A percentile compares a stretch with the other conserved stretches of the same genome.
Conservation (phyloP, 2,113 vertebrate species). For the Daubentonia madagascariensis region DNA sequence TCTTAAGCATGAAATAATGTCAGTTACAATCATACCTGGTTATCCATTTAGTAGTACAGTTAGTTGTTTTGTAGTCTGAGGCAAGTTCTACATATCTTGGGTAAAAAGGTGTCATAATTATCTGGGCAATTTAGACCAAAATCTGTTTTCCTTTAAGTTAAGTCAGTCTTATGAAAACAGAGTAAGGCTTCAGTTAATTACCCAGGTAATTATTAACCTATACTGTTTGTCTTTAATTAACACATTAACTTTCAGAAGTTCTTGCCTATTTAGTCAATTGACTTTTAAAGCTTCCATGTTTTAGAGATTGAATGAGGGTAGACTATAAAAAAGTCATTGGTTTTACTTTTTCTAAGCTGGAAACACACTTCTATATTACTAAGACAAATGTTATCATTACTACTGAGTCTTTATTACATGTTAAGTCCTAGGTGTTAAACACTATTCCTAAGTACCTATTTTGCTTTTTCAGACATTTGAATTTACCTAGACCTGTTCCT, state of each 20-base stretch:
- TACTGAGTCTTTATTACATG: neutral
- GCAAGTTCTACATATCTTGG: neutral
- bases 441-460: neutral
- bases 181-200: slow-evolving; percentile 8
- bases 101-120: neutral
- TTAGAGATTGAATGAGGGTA: neutral
- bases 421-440: neutral
- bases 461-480: slow-evolving; percentile 17
- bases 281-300: slow-evolving; percentile 21
- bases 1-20: neutral
- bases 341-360: neutral
- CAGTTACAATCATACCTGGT: neutral
- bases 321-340: neutral
- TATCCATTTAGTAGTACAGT: neutral
- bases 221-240: neutral
- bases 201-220: neutral
- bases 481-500: neutral
- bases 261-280: neutral
- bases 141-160: slow-evolving; percentile 7
- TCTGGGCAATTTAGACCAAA: neutral
- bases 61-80: slow-evolving; percentile 7
- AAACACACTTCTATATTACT: neutral
- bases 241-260: slow-evolving; percentile 11
- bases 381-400: neutral
- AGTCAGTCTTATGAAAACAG: neutral